phyloP scores from a whole-genome alignment of 2,797 vertebrate genomes.

The Scleropages formosus region DNA sequence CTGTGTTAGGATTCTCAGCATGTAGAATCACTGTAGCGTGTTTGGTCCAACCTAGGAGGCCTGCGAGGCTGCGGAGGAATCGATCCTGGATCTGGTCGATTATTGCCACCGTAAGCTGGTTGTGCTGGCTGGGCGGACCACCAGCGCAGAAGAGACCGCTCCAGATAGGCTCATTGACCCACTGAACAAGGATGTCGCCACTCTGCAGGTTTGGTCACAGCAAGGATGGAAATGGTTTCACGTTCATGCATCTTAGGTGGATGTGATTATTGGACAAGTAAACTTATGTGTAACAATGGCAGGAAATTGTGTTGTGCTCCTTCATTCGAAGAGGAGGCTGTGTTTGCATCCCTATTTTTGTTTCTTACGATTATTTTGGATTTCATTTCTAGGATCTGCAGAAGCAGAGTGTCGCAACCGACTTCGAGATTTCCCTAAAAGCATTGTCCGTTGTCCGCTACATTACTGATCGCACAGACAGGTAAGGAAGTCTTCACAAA shows the following conservation, averaged over 20 bases:
- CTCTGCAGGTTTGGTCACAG: conserved; percentile 69
- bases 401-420: conserved; percentile 72
- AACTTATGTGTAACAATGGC: too few relatives aligned
- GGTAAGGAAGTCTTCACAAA: conserved; percentile 59
- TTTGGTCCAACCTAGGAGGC: conserved; percentile 72
- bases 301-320: not conserved
- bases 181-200: conserved; percentile 46
- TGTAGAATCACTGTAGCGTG: not conserved
- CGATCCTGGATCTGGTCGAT: conserved; percentile 86
- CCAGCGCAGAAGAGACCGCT: conserved; percentile 29
- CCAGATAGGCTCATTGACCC: conserved; percentile 32
- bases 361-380: not conserved
- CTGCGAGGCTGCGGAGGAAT: conserved; percentile 83
- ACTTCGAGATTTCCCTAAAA: conserved; percentile 91
- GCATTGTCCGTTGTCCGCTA: conserved; percentile 86
- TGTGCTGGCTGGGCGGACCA: conserved; percentile 67
- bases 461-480: conserved; percentile 84
- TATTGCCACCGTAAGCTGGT: conserved; percentile 92
- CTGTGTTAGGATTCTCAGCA: not conserved
- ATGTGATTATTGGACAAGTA: too few relatives aligned
- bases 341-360: conserved; percentile 18
- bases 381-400: conserved; percentile 74
- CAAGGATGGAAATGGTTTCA: not conserved
- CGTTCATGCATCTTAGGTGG: too few relatives aligned
- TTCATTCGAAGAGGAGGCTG: not conserved